Base-by-base conservation (phyloP, 2,797 vertebrate species). In the Argentina silus region DNA sequence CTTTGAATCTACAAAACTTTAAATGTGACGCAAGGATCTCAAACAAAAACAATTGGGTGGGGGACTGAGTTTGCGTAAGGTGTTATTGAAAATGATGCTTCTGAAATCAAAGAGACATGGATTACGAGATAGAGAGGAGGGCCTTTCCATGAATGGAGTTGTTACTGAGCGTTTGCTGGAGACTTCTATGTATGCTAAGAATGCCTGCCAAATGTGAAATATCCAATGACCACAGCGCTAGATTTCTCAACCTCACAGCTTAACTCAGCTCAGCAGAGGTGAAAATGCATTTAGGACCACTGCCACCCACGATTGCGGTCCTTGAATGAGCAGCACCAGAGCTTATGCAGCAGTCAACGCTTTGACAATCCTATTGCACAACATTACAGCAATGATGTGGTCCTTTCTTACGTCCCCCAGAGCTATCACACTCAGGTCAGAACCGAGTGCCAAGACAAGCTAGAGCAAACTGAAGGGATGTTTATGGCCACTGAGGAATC, bases 231-330 rank as follows among this genome's bases (percentile, higher is more conserved):
- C 85, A 88, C 90, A 91, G 87, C 67, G 79, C 83, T 90, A 90
- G 92, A 93, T 93, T 93, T 91, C 91, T 93, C 89, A 91, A 85
- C 89, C 91, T 93, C 91, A 94, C 92, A 92, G 90, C 92, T 93
- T 93, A 93, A 91, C 91, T 93, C 91, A 92, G 90, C 74, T 81
- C 74, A 84, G 85, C 79, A 84, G 71, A 90, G 85, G 85, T 88
- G 88, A 88, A 91, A 86, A 87, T 84, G 76, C 81, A 61, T 53
- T 68, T 55, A 61, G 11, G 67, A 51, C 72, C 60, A 9, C 76
- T 74, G 50, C 60, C 69, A 73, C 45, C 42, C 65, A 62, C 11
- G 7, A 47, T 21, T 10, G 11, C 43, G 36, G 42, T n/a, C 70
- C 55, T 51, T 7, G 15, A 57, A n/a, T 15, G 17, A 62, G 57